Base-by-base conservation (phyloP, 1,140 invertebrate genomes). In the Homarus americanus region DNA sequence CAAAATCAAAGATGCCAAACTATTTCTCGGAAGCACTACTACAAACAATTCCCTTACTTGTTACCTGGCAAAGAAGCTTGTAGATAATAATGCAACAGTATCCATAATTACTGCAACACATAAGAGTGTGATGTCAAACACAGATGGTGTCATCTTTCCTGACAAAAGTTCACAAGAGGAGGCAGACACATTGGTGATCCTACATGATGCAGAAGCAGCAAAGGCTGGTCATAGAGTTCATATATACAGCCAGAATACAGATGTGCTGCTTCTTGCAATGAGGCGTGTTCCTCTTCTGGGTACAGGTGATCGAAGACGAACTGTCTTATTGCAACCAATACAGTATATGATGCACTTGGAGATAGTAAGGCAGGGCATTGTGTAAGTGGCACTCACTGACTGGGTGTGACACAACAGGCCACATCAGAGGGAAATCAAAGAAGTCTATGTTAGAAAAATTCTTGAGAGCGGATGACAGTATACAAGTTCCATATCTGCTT, bases 181-280 rank as follows among this genome's bases (percentile, higher is more conserved):
- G 20, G 32, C 72, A 10, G 72, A 75, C 32, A 75, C 72, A 36
- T 38, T 75, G 32, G 40, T 75, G 72, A 75, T 75, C 7, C 20
- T 75, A 75, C 72, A 75, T 20, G 72, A 32, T 75, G 72, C 20
- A 75, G 72, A 75, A 75, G 72, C 40, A 34, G 72, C 72, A 75
- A 20, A 9, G 40, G 15, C 72, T 36, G 20, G 72, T 36, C 20
- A 36, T 34, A 9, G 15, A 75, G 72, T 75, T 9, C 72, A 75
- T 20, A 75, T 75, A 75, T 75, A 75, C 72, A 36, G 32, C 34
- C 72, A 75, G 32, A 38, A 75, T 38, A 75, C 72, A 10, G 15
- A 75, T 75, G 72, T 75, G 4, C 72, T 75, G 17, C 72, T 75
- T 38, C 40, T 75, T 32, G 72, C n/a, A n/a, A n/a, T n/a, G 34